phyloP scores from a whole-genome alignment of 2,888 invertebrate species.

The Neelides folsomi region DNA sequence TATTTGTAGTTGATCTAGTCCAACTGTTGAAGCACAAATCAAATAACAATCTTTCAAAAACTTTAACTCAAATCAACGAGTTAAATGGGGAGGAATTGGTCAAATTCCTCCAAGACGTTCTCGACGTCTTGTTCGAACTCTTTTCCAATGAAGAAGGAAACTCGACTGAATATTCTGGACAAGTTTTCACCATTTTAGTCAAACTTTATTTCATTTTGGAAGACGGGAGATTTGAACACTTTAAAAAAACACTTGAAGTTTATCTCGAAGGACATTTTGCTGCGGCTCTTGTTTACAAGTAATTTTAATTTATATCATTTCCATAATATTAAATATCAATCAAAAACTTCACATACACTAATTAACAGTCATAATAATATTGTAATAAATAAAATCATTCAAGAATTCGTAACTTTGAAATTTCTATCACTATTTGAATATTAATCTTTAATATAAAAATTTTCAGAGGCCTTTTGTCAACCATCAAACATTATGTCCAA shows the following conservation, averaged over 20 bases:
- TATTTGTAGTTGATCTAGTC: conserved; percentile 60
- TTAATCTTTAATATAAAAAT: too few species aligned
- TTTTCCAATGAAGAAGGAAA: conserved; percentile 87
- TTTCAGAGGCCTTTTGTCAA: conserved; percentile 70
- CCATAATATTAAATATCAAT: neutral
- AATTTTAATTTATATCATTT: conserved; percentile 36
- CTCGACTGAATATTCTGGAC: conserved; percentile 72
- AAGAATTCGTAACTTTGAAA: too few species aligned
- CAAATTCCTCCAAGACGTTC: conserved; percentile 84
- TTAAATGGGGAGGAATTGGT: conserved; percentile 81
- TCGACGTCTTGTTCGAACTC: conserved; percentile 84
- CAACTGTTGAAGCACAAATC: conserved; percentile 77
- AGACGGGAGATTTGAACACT: conserved; percentile 83
- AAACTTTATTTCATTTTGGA: conserved; percentile 81
- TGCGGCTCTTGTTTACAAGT: conserved; percentile 86
- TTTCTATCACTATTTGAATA: too few species aligned
- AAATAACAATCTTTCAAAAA: conserved; percentile 58
- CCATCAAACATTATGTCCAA: conserved; percentile 66
- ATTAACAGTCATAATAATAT: too few species aligned
- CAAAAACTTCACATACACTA: neutral
- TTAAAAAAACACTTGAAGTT: conserved; percentile 82
- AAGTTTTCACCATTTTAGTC: conserved; percentile 78
- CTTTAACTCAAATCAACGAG: conserved; percentile 62
- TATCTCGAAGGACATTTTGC: conserved; percentile 91
- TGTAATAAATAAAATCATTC: too few species aligned